Evolutionary conservation across 2,113 vertebrate species (phyloP).

Genomic region (Nibea albiflora): DNA sequence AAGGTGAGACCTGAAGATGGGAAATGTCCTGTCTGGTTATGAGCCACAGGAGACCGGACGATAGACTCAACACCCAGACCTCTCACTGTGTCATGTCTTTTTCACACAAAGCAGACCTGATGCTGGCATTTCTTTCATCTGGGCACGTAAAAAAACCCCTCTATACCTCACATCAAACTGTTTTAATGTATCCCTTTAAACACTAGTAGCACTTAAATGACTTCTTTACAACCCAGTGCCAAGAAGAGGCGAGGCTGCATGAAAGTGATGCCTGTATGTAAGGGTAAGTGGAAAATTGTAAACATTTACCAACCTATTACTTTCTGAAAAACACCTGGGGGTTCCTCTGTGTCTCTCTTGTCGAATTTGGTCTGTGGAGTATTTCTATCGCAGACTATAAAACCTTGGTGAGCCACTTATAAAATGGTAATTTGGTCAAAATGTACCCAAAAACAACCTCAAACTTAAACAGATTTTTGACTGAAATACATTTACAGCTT

Average conservation of each 20-base stretch:
- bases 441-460: neutral
- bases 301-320: conserved; percentile 16
- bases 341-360: neutral
- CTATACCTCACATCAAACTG: neutral
- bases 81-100: conserved; percentile 17
- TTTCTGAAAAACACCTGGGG: neutral
- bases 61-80: conserved; percentile 22
- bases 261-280: neutral
- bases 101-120: conserved; percentile 26
- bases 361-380: conserved; percentile 3
- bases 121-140: neutral
- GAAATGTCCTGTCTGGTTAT: conserved; percentile 49
- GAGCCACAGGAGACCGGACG: conserved; percentile 21
- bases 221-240: neutral
- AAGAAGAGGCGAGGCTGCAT: neutral
- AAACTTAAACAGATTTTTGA: neutral
- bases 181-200: neutral
- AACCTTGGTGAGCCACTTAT: neutral
- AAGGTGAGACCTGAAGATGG: conserved; percentile 52
- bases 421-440: neutral
- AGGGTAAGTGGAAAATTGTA: conserved; percentile 13
- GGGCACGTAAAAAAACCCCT: conserved; percentile 23
- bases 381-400: conserved; percentile 8
- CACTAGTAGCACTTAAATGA: neutral
- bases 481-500: neutral